Conservation (phyloP, 2,113 vertebrate species). For the Asarcornis scutulata region DNA sequence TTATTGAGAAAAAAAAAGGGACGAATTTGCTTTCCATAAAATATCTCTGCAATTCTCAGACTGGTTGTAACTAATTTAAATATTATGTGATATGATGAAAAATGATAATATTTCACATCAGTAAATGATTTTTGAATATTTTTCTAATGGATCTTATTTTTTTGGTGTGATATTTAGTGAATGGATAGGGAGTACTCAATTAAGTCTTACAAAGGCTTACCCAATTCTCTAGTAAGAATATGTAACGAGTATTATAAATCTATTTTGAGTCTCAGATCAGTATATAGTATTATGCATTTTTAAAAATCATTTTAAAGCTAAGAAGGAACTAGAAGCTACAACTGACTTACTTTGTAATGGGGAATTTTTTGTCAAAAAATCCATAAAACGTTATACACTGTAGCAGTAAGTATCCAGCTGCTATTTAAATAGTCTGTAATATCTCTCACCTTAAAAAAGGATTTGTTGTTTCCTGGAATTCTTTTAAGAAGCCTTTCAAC, state of each 20-base stretch:
- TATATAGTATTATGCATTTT: background rate
- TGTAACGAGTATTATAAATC: background rate
- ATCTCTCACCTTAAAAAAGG: constrained; percentile 90
- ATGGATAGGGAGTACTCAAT: background rate
- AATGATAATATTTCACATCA: background rate
- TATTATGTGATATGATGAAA: background rate
- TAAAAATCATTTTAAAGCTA: background rate
- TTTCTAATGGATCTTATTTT: background rate
- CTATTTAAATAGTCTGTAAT: background rate
- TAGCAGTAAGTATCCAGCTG: background rate
- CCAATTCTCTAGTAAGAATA: background rate
- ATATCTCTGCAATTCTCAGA: background rate
- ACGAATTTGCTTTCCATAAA: background rate
- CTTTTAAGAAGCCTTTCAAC: constrained; percentile 93
- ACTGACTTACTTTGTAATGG: background rate
- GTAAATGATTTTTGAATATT: background rate
- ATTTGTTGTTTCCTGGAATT: constrained; percentile 90
- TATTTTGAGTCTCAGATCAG: background rate
- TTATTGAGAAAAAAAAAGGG: background rate
- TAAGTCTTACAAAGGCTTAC: background rate
- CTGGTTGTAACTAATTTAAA: background rate
- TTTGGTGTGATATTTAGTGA: background rate
- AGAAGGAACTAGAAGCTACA: background rate
- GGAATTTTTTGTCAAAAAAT: background rate
- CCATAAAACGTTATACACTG: background rate